Base-by-base conservation (phyloP, 2,888 invertebrate genomes). In the Acleris literana region DNA sequence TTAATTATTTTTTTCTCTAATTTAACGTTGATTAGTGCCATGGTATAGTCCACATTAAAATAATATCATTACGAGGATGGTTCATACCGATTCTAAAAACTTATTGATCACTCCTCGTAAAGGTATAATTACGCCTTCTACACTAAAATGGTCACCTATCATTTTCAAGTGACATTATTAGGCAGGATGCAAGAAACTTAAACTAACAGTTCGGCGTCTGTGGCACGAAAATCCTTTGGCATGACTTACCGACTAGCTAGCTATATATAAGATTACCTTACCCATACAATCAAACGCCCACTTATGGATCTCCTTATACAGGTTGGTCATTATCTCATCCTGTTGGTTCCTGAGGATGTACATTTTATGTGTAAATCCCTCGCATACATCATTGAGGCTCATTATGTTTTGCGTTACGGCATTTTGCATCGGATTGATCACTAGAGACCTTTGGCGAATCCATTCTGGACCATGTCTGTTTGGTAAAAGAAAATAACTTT, bases 241-340 rank as follows among this genome's bases (percentile, higher is more conserved):
- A 33, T 33, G 9, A 33, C 9, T 9, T 33, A 9, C 33, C 46
- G 7, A 25, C 5, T 16, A n/a, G n/a, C 33, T 52, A 51, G n/a
- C 11, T 5, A 52, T 44, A 16, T 22, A 4, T 7, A 54, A 54
- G 17, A 54, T 16, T 7, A 55, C 68, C 85, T 83, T 75, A 87
- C 93, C 93, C 79, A 94, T 90, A 84, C 95, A 95, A 85, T 96
- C 95, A 71, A 95, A 88, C 56, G 94, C 93, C 96, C 96, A 96
- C 77, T 95, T 95, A 74, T 94, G 93, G 29, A 95, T 78, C 75
- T 95, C 94, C 64, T 92, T 90, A 55, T 91, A 86, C 70, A 95
- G 92, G 75, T 94, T 91, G 48, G 86, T 85, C 0, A 93, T 84
- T 52, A 96, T 91, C 82, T 95, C 95, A 63, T 94, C 94, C 75